Evolutionary conservation across 2,888 invertebrate genomes (phyloP), one percentile per base, ranked within the genome.

Genomic region (Cephalotes varians): DNA sequence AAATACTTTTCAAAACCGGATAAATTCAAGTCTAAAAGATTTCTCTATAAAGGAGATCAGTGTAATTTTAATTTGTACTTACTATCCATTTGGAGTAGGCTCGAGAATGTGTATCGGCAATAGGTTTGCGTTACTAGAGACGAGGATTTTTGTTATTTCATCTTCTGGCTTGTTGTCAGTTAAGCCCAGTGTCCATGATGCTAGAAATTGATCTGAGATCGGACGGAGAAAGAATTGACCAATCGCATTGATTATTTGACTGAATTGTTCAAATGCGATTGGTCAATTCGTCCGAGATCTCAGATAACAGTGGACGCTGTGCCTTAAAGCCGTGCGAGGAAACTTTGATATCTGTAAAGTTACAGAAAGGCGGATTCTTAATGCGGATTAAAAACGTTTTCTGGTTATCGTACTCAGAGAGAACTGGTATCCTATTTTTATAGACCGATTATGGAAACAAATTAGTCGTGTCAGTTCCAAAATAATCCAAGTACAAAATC

Each of bases 91-190:
- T 37, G 92, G 93, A 2, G 54, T 90, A n/a, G 93, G 93, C 0
- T 92, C 92, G 1, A 87, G 93, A 56, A 88, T 89, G 73, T 93
- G 93, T 73, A 92, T 93, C 6, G 93, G 91, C 0, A 91, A 90
- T 25, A 93, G 95, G 72, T 95, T 95, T 71, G 95, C 95, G 0
- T 88, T 92, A 25, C 51, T 93, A 67, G 91, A 92, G n/a, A 88
- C 86, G 1, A 93, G 92, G 60, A 84, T 90, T 0, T n/a, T 6
- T 90, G n/a, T 31, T 93, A 5, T 90, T 88, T n/a, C 86, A 91
- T 69, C 76, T 93, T 15, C 25, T 93, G 18, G 49, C 86, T 1
- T 90, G 86, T 54, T 92, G 91, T n/a, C 65, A 77, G 10, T 25
- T 92, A n/a, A n/a, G n/a, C n/a, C n/a, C n/a, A n/a, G n/a, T n/a